phyloP scores from a whole-genome alignment of 2,888 invertebrate genomes.

The Trissoscelio sp. region DNA sequence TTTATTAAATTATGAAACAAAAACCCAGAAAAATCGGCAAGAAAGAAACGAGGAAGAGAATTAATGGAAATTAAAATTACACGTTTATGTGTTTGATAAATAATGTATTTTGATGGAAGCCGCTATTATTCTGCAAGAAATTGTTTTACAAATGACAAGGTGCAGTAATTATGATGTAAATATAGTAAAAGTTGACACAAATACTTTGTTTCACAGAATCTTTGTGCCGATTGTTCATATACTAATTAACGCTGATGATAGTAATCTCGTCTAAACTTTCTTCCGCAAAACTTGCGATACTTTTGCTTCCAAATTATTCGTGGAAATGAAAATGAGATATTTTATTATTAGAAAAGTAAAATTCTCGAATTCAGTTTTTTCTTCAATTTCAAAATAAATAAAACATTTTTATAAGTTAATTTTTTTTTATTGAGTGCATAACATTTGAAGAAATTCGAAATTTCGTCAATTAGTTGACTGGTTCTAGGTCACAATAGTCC shows the following conservation, averaged over 20 bases:
- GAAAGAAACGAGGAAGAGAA: not conserved
- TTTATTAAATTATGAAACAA: not conserved
- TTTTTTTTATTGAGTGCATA: too few relatives aligned
- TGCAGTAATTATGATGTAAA: slow-evolving; percentile 43
- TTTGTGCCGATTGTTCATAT: slow-evolving; percentile 18
- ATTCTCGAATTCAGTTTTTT: too few relatives aligned
- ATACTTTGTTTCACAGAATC: slow-evolving; percentile 20
- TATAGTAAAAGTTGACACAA: slow-evolving; percentile 52
- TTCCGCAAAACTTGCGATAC: slow-evolving; percentile 11
- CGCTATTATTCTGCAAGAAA: slow-evolving; percentile 12
- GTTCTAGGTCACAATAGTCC: too few relatives aligned
- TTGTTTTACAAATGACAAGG: slow-evolving; percentile 48
- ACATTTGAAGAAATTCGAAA: too few relatives aligned
- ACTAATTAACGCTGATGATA: slow-evolving; percentile 3
- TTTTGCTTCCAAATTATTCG: not conserved
- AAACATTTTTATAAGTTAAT: too few relatives aligned
- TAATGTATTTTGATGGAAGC: slow-evolving; percentile 32
- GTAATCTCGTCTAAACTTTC: slow-evolving; percentile 15
- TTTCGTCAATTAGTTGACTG: too few relatives aligned
- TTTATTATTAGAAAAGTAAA: too few relatives aligned
- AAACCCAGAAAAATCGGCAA: not conserved
- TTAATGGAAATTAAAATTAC: slow-evolving; percentile 23
- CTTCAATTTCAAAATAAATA: too few relatives aligned
- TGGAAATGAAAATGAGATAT: too few relatives aligned
- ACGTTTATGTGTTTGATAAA: slow-evolving; percentile 19